Evolutionary conservation across 1,140 invertebrate species (phyloP), one percentile per base, ranked within the genome.

Genomic region (Camponotus vicinus): DNA sequence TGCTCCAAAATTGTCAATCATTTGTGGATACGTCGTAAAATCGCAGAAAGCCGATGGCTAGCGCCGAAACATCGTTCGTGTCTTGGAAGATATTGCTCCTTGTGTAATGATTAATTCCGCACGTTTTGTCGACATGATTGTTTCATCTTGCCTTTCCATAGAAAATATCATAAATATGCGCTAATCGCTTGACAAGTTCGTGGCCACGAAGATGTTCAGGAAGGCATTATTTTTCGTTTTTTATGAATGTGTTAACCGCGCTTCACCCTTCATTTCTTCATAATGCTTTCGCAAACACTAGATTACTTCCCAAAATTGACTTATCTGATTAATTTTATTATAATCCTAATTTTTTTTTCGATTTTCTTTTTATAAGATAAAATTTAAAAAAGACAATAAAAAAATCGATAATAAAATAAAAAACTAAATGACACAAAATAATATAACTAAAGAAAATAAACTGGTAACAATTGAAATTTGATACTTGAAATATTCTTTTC

Each of bases 141-240:
- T 93, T 93, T 94, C 89, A 92, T 94, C 94, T 94, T 94, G 93
- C 93, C 94, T 92, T 91, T 92, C 90, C 90, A 84, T 93, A 93
- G 90, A 92, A 92, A 61, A 87, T 89, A 91, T 91, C 86, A 79
- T 88, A 86, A 91, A 88, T 59, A 89, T 86, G 73, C 80, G 71
- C 90, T 84, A 86, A 89, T 90, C 69, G 69, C 63, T 69, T 73
- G 78, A 83, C 82, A 90, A 87, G 91, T 86, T 88, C 86, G 84
- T 90, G 91, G 92, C 91, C 92, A 91, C 89, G 76, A 91, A 88
- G 67, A 85, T 84, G 80, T 64, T 42, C 3, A 61, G 40, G 37
- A 61, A 45, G 42, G 15, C 21, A 27, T 52, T 27, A 75, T 21
- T 18, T 13, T 34, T 15, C 5, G 8, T 21, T 42, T 8, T 76